Evolutionary conservation across 2,888 invertebrate species (phyloP), one percentile per base, ranked within the genome.

Genomic region (Amiota mariae): DNA sequence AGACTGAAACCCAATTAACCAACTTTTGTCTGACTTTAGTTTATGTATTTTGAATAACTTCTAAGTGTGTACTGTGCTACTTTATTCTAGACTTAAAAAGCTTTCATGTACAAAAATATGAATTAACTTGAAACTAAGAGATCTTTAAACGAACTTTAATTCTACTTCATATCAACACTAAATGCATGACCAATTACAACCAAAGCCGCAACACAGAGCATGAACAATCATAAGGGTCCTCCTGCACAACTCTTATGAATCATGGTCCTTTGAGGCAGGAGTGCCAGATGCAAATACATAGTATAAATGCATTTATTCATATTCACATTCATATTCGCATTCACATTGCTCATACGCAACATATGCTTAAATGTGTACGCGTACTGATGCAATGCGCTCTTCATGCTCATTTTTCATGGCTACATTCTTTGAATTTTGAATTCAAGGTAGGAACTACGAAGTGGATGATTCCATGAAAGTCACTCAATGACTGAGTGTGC

Each of bases 41-140:
- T 36, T 6, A 36, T 36, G 36, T 36, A 6, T 36, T 36, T 36
- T 36, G 36, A 36, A 6, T 36, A 36, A 6, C 6, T 36, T 6
- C 4, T 4, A 6, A 36, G 36, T 36, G 36, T 36, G 36, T 36
- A 36, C 4, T 36, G 36, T 36, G 36, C 36, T 36, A 3, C 24
- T 24, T 24, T 3, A 24, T 24, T 24, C 24, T 24, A 24, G 24
- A 24, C 3, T 36, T 36, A 36, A 36, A 2, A 36, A 36, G 36
- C 6, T 36, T 36, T 24, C 24, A 20, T 18, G 66, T 74, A 73
- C 71, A 67, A 71, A 72, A 73, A 81, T 82, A 81, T 78, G 79
- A 80, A 84, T 79, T 80, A 78, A 75, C 74, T 76, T 73, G 76
- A 78, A 63, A 74, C 72, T 64, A 59, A 78, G 79, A 64, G 73